These are phyloP conservation scores for Pristionchus exspectatus DNA, from an alignment of 2,888 invertebrate genomes.

Conservation along the genomic window DNA sequence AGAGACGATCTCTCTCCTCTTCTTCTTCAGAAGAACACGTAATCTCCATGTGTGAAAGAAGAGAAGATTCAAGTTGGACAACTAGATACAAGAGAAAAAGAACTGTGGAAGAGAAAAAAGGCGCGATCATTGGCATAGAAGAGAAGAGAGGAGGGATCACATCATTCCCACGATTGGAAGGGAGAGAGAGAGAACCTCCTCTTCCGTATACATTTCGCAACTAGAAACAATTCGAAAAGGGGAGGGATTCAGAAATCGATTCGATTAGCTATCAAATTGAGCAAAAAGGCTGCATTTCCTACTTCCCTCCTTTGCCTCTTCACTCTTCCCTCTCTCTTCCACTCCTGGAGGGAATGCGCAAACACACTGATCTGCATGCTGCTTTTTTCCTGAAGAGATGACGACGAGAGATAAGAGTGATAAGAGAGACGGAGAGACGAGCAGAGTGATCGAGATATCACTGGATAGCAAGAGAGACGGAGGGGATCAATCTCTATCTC, in stretches of 20 bases:
- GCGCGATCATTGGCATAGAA: slow-evolving; percentile 20
- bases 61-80: slow-evolving; percentile 31
- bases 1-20: background rate
- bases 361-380: slow-evolving; percentile 41
- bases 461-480: background rate
- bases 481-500: background rate
- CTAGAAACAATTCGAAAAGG: slow-evolving; percentile 22
- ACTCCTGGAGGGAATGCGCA: slow-evolving; percentile 42
- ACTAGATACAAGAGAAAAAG: slow-evolving; percentile 16
- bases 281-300: slow-evolving; percentile 17
- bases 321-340: background rate
- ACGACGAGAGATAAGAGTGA: slow-evolving; percentile 16
- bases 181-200: background rate
- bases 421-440: slow-evolving; percentile 12
- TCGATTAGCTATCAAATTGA: background rate
- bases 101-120: background rate
- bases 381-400: slow-evolving; percentile 43
- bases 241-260: background rate
- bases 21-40: slow-evolving; percentile 24
- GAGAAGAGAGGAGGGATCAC: slow-evolving; percentile 20
- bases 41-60: slow-evolving; percentile 46
- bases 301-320: background rate
- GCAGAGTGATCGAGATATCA: background rate
- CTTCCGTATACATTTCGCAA: slow-evolving; percentile 31
- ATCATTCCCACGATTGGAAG: slow-evolving; percentile 18